Conservation (phyloP, 1,140 invertebrate species). For the Apis dorsata region DNA sequence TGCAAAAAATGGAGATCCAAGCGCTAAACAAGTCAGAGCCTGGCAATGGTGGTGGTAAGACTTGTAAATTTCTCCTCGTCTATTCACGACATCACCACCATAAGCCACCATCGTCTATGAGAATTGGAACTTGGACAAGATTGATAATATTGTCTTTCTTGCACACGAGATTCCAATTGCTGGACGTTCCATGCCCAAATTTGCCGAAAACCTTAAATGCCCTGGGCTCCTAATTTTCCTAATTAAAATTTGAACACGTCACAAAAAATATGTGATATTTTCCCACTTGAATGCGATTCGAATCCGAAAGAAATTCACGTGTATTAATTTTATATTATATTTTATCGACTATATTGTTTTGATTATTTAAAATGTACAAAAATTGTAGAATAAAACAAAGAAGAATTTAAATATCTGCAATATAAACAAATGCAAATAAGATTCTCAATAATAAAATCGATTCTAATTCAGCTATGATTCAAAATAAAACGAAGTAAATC, state of each 20-base stretch:
- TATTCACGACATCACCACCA: conserved; percentile 49
- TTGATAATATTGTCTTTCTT: conserved; percentile 39
- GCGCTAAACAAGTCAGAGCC: conserved; percentile 75
- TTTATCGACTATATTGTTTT: too few relatives aligned
- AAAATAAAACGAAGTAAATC: too few relatives aligned
- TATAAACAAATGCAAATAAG: too few relatives aligned
- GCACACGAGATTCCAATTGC: conserved; percentile 29
- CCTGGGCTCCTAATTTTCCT: not conserved
- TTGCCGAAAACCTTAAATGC: conserved; percentile 31
- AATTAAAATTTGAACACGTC: conserved; percentile 9
- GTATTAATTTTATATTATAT: not conserved
- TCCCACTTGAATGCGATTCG: not conserved
- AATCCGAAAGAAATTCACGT: conserved; percentile 6
- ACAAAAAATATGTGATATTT: conserved; percentile 1
- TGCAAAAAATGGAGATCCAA: conserved; percentile 78
- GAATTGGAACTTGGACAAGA: conserved; percentile 43
- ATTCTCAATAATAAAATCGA: too few relatives aligned
- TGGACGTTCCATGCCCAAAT: conserved; percentile 4
- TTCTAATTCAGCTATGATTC: too few relatives aligned
- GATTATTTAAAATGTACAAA: too few relatives aligned
- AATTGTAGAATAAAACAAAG: too few relatives aligned
- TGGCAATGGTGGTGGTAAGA: conserved; percentile 79
- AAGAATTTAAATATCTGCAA: too few relatives aligned
- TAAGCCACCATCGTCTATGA: conserved; percentile 48
- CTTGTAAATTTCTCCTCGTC: conserved; percentile 63